These are phyloP conservation scores for Cryptus viduatorius DNA, from an alignment of 2,888 invertebrate species.

Conservation along the genomic window DNA sequence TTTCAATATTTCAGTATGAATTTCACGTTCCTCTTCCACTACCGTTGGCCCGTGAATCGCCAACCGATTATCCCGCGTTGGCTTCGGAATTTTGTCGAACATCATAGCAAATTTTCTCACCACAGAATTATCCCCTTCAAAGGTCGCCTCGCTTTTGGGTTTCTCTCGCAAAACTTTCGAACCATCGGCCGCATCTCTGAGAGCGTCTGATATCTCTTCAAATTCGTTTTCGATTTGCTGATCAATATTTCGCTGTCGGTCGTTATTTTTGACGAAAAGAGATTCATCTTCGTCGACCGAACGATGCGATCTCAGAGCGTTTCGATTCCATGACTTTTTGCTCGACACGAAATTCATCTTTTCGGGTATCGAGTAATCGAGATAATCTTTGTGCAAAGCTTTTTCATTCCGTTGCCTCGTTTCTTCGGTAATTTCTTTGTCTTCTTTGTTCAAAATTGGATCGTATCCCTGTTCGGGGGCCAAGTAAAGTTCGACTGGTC, in stretches of 20 bases:
- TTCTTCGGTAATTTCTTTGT: slow-evolving; percentile 11
- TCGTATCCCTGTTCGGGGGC: slow-evolving; percentile 32
- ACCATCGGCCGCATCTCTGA: slow-evolving; percentile 69
- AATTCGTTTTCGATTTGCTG: slow-evolving; percentile 75
- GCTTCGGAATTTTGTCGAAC: slow-evolving; percentile 33
- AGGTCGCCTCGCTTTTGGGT: slow-evolving; percentile 39
- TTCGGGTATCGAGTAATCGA: slow-evolving; percentile 11
- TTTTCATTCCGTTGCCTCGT: slow-evolving; percentile 2
- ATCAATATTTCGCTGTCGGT: slow-evolving; percentile 67
- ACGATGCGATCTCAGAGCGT: slow-evolving; percentile 54
- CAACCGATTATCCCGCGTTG: neutral
- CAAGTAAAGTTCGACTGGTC: slow-evolving; percentile 44
- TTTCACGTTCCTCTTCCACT: neutral
- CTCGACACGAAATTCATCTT: neutral
- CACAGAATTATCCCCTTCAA: slow-evolving; percentile 52
- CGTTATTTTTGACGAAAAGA: slow-evolving; percentile 44
- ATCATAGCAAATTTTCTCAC: slow-evolving; percentile 49
- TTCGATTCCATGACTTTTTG: slow-evolving; percentile 15
- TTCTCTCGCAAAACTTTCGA: slow-evolving; percentile 31
- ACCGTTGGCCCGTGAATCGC: neutral
- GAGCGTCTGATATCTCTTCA: slow-evolving; percentile 71
- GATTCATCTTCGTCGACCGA: slow-evolving; percentile 61
- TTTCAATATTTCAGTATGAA: slow-evolving; percentile 18
- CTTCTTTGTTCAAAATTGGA: neutral
- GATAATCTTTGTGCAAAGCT: neutral